phyloP scores from a whole-genome alignment of 2,888 invertebrate species.

The Eupeodes latifasciatus region DNA sequence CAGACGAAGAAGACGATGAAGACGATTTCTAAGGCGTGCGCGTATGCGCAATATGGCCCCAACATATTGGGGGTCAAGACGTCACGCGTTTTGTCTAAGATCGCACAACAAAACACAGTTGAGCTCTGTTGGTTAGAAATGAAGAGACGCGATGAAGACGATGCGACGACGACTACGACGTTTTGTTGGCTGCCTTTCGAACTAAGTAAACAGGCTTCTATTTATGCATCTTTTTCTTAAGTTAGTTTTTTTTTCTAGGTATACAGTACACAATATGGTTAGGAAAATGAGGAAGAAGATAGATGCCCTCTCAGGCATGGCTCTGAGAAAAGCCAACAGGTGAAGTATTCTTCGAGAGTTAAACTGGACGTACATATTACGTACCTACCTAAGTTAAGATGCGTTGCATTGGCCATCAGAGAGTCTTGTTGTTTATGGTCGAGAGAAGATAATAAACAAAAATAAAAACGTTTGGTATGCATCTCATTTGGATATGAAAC shows the following conservation, averaged over 20 bases:
- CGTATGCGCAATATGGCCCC: constrained; percentile 63
- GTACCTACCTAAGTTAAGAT: too few species aligned
- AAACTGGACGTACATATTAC: constrained; percentile 20
- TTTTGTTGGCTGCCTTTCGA: constrained; percentile 25
- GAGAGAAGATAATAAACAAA: constrained; percentile 30
- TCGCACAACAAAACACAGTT: constrained; percentile 9
- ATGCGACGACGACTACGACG: neutral
- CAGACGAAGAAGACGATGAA: neutral
- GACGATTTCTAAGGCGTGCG: constrained; percentile 49
- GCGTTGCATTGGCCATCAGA: constrained; percentile 5
- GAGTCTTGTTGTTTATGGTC: constrained; percentile 59
- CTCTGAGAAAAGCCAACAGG: constrained; percentile 50
- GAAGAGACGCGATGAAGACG: neutral
- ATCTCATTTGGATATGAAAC: constrained; percentile 57
- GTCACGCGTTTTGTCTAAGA: constrained; percentile 62
- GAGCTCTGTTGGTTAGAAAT: neutral
- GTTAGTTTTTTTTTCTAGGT: neutral
- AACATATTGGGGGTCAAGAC: constrained; percentile 70
- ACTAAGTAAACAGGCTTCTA: constrained; percentile 60
- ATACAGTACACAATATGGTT: constrained; percentile 3
- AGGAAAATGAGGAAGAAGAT: constrained; percentile 65
- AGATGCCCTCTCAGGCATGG: constrained; percentile 49
- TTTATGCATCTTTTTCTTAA: constrained; percentile 42
- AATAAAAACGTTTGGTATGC: constrained; percentile 48
- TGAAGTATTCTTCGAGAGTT: constrained; percentile 52